phyloP scores from a whole-genome alignment of 2,797 vertebrate genomes.

The Channallabes apus region DNA sequence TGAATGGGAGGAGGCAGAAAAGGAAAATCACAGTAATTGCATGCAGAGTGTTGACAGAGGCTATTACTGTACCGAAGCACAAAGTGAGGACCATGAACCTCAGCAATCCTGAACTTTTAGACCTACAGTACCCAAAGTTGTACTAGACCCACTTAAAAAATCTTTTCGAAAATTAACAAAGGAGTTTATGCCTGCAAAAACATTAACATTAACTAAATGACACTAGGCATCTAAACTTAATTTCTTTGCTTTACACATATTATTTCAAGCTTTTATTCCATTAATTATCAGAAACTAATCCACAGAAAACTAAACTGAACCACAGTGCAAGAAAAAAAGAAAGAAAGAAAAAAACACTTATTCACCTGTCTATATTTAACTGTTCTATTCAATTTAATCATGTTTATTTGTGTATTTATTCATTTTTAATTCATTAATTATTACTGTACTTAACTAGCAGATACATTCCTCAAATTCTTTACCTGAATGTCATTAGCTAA shows the following conservation, averaged over 20 bases:
- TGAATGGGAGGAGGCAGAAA: conserved; percentile 43
- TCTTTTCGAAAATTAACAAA: conserved; percentile 8
- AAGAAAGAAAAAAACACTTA: no score
- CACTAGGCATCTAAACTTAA: not conserved
- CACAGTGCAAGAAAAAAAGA: no score
- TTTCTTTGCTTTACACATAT: not conserved
- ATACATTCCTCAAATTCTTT: not conserved
- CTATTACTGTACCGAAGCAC: conserved; percentile 31
- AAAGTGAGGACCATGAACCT: conserved; percentile 38
- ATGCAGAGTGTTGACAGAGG: conserved; percentile 41
- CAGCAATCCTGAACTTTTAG: conserved; percentile 12
- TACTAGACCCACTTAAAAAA: not conserved
- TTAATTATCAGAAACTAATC: not conserved
- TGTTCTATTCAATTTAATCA: not conserved
- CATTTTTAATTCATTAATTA: not conserved
- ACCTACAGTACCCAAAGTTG: conserved; percentile 9
- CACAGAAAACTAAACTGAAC: not conserved
- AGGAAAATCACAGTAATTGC: conserved; percentile 49
- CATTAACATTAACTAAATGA: not conserved
- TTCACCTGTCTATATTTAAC: conserved; percentile 1
- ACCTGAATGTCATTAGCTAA: not conserved
- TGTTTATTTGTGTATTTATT: no score
- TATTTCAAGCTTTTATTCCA: not conserved
- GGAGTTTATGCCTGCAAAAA: not conserved
- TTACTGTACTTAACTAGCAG: not conserved